These are phyloP conservation scores for Drosophila atripex DNA, from an alignment of 2,888 invertebrate species.

Conservation along the genomic window DNA sequence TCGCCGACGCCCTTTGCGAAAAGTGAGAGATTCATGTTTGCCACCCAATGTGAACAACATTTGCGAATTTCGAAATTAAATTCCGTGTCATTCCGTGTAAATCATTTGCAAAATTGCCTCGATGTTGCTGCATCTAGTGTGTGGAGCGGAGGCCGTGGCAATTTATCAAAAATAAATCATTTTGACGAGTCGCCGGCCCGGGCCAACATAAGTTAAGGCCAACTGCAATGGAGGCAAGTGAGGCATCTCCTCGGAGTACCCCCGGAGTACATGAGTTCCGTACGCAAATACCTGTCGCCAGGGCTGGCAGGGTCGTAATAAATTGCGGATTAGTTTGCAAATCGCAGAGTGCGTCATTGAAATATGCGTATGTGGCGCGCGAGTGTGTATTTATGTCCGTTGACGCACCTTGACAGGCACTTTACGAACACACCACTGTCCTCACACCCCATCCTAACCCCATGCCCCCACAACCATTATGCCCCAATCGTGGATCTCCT, in stretches of 20 bases:
- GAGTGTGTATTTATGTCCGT: constrained; percentile 20
- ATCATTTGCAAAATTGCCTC: constrained; percentile 76
- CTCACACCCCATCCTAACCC: background rate
- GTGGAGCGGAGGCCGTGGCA: constrained; percentile 58
- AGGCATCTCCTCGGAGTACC: constrained; percentile 12
- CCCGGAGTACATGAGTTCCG: constrained; percentile 27
- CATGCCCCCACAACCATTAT: background rate
- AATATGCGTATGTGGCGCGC: constrained; percentile 32
- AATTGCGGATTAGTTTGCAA: constrained; percentile 82
- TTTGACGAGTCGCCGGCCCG: constrained; percentile 71
- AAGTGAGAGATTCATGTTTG: constrained; percentile 68
- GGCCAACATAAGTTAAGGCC: constrained; percentile 47
- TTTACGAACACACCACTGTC: constrained; percentile 10
- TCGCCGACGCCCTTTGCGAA: constrained; percentile 26
- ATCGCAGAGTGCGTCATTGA: constrained; percentile 69
- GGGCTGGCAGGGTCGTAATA: constrained; percentile 64
- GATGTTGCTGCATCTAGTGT: constrained; percentile 39
- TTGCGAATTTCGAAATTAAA: constrained; percentile 81
- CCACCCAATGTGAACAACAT: constrained; percentile 81
- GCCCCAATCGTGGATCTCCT: constrained; percentile 12
- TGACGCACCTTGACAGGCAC: constrained; percentile 46
- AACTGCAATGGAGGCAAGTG: constrained; percentile 49
- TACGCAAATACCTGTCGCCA: constrained; percentile 74
- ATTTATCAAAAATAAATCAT: constrained; percentile 84
- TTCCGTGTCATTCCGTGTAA: constrained; percentile 82